Evolutionary conservation across 2,797 vertebrate species (phyloP).

Genomic region (Pangasius djambal): DNA sequence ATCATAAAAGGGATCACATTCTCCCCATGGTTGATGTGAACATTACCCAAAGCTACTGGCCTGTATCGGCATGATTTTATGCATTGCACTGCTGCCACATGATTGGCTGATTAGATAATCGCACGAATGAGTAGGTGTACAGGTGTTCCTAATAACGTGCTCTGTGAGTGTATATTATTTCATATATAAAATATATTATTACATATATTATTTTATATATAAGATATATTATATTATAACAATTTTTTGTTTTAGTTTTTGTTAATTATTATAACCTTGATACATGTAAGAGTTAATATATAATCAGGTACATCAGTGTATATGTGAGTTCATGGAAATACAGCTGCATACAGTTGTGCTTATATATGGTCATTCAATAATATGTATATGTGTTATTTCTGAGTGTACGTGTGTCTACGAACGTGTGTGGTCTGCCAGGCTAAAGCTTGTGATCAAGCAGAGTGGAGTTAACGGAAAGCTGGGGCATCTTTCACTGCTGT

Average conservation of each 20-base stretch:
- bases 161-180: background rate
- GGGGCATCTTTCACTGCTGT: slow-evolving; percentile 63
- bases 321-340: background rate
- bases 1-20: background rate
- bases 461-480: slow-evolving; percentile 62
- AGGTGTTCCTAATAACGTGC: background rate
- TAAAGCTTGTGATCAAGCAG: slow-evolving; percentile 40
- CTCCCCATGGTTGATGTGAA: background rate
- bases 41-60: background rate
- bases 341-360: background rate
- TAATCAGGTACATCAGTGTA: background rate
- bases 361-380: background rate
- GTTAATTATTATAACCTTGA: background rate
- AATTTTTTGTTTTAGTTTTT: background rate
- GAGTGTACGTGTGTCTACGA: background rate
- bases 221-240: background rate
- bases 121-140: no score
- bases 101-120: background rate
- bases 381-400: background rate
- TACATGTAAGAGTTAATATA: background rate
- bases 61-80: background rate
- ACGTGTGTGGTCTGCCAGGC: slow-evolving; percentile 15
- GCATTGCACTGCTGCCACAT: background rate
- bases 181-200: background rate
- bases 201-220: background rate